Evolutionary conservation across 2,797 vertebrate genomes (phyloP), one percentile per base, ranked within the genome.

Genomic region (Lutjanus campechanus): DNA sequence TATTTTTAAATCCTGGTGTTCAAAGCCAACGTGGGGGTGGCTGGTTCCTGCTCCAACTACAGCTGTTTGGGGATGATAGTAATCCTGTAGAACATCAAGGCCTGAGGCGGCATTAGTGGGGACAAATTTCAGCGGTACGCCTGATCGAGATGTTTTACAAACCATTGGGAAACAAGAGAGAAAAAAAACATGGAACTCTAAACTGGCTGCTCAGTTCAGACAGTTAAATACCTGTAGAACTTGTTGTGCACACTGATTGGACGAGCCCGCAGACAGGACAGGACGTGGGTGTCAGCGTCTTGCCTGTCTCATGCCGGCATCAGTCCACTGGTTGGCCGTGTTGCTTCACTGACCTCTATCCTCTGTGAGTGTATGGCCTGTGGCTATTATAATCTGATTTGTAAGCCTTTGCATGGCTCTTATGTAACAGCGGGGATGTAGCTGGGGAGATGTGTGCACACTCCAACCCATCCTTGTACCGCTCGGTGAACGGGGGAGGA

Each of bases 351-450:
- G 91, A 92, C 89, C 89, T 86, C 89, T 82, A 79, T 88, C 78
- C 83, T 83, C 69, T 66, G 11, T 25, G 59, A 82, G 85, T 82
- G 85, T 83, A 81, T 58, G 81, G 87, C 84, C 75, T 13, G 49
- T 84, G 74, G 90, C 62, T 62, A 73, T 89, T 82, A 74, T 93
- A 93, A 94, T 94, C 92, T 94, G 92, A 91, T 92, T 91, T 85
- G 90, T 92, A 94, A 93, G 88, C 91, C 81, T 87, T 68, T 82
- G 85, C 86, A 77, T 73, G 85, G 87, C 85, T 92, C 84, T 95
- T 95, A 94, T 79, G 91, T 94, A 95, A 95, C 79, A 82, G 81
- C 63, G 46, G 79, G 82, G 88, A 89, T 84, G 84, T 70, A 72
- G 82, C 73, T 78, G 71, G 47, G 68, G 79, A 84, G 74, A 84